Base-by-base conservation (phyloP, 1,140 invertebrate species). In the Helicoverpa armigera region DNA sequence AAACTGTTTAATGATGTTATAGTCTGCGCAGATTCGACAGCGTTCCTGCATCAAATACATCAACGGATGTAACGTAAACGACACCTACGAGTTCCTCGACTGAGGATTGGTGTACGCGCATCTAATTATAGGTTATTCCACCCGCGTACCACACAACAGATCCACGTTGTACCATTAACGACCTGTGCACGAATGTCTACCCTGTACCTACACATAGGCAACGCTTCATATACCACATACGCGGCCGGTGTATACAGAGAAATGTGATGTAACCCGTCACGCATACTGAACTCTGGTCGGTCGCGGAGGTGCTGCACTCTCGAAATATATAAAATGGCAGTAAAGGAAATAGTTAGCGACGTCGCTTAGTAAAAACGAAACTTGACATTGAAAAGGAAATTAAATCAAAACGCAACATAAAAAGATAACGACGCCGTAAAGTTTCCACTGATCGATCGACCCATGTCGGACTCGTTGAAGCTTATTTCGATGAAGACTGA, bases 51-150 rank as follows among this genome's bases (percentile, higher is more conserved):
- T 83, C 70, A 80, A 80, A 84, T 85, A 82, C 56, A 84, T 84
- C 70, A 88, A 86, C 86, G 85, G 86, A 88, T 88, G 82, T 82
- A 67, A 80, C 83, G 85, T 85, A 85, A 87, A 84, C 88, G 87
- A 87, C 87, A 88, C 88, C 86, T 86, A 86, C 82, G 81, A 90
- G 86, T 90, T 86, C 86, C 84, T 87, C 87, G 83, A 76, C 85
- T 85, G 86, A 86, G 90, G 85, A 89, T 88, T 90, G 83, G 90
- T 90, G 85, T 89, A 88, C 90, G 86, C 90, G 91, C 89, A 90
- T 93, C 91, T 93, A 92, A 93, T 93, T 93, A 91, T 93, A 93
- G 91, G 91, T 92, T 92, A 91, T 93, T 92, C 91, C 92, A 90
- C 92, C 88, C 90, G 90, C 85, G 87, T 86, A 89, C 87, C 86